Conservation (phyloP, 2,113 vertebrate species). For the Dipodomys merriami region DNA sequence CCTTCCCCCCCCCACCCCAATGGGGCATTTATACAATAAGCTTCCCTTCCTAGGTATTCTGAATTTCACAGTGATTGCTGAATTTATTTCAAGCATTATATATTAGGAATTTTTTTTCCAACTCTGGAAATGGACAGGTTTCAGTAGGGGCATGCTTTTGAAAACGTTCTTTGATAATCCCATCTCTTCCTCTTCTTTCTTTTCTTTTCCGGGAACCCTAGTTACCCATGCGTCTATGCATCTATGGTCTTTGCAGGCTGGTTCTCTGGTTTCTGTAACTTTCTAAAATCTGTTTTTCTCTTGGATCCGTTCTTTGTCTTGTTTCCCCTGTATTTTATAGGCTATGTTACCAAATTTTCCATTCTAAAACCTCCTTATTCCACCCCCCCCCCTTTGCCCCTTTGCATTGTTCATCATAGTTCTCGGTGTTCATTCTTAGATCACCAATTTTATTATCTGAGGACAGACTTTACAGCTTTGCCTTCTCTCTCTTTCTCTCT, state of each 20-base stretch:
- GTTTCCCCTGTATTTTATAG: neutral
- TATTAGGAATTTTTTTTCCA: neutral
- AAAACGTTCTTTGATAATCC: neutral
- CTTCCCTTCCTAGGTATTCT: neutral
- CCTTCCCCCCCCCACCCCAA: neutral
- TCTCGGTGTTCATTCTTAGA: neutral
- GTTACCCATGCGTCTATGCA: too few relatives aligned
- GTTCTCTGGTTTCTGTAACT: neutral
- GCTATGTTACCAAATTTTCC: neutral
- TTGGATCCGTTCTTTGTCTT: neutral
- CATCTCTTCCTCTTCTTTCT: neutral
- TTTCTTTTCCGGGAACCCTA: neutral
- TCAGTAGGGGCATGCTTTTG: neutral
- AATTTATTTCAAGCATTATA: neutral
- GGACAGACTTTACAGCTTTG: neutral
- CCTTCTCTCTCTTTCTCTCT: neutral
- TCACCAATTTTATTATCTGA: neutral
- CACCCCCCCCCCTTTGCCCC: too few relatives aligned
- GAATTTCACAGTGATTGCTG: neutral
- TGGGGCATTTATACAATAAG: too few relatives aligned
- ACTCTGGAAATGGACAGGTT: neutral
- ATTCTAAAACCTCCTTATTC: neutral
- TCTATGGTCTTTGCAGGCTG: fast-evolving
- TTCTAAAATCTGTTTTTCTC: neutral
- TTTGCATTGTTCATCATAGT: neutral